A percentile compares a stretch with the other conserved stretches of the same genome.
These are phyloP conservation scores for Bombylius major DNA, from an alignment of 2,888 invertebrate species.

Conservation along the genomic window DNA sequence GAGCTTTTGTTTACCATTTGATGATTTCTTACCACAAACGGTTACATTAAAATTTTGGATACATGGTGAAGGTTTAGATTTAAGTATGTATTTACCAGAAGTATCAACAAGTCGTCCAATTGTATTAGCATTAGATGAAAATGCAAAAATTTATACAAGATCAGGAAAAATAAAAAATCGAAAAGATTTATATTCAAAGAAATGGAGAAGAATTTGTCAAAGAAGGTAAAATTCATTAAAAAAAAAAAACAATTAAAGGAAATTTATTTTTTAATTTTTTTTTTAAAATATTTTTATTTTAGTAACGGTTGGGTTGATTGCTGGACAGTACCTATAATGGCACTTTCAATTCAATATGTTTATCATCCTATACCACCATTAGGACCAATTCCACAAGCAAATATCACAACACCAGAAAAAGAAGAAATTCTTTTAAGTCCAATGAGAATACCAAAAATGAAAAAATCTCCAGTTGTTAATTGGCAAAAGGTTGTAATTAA, in stretches of 20 bases:
- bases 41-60: slow-evolving; percentile 86
- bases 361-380: slow-evolving; percentile 88
- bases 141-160: slow-evolving; percentile 71
- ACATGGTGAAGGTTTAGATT: slow-evolving; percentile 87
- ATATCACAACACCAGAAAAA: slow-evolving; percentile 87
- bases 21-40: slow-evolving; percentile 83
- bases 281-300: slow-evolving; percentile 8
- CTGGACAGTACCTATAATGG: slow-evolving; percentile 91
- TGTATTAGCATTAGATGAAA: slow-evolving; percentile 71
- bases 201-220: slow-evolving; percentile 75
- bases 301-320: slow-evolving; percentile 84
- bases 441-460: slow-evolving; percentile 72
- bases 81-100: slow-evolving; percentile 82
- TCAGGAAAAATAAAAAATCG: slow-evolving; percentile 50
- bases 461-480: slow-evolving; percentile 55
- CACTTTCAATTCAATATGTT: slow-evolving; percentile 76
- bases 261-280: neutral
- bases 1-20: slow-evolving; percentile 87
- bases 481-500: slow-evolving; percentile 41
- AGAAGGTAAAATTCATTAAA: slow-evolving; percentile 36
- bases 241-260: neutral
- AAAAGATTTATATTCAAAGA: slow-evolving; percentile 42
- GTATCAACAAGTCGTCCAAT: slow-evolving; percentile 78
- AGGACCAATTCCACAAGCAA: slow-evolving; percentile 78
- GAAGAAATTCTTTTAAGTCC: slow-evolving; percentile 87